Evolutionary conservation across 2,888 invertebrate species (phyloP).

Genomic region (Pseudococcus longispinus): DNA sequence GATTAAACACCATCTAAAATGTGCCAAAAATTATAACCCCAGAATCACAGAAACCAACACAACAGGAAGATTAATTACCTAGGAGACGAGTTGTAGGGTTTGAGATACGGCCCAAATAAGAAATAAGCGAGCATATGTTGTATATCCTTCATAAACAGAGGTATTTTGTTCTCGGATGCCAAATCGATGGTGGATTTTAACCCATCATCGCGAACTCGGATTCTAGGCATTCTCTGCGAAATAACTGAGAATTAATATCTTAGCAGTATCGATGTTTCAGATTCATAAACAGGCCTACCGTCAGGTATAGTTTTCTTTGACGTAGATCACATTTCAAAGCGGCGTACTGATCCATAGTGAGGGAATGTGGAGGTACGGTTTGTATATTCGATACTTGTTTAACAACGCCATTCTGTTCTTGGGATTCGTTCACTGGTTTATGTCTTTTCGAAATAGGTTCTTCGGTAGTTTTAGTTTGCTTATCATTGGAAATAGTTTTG

Average conservation of each 20-base stretch:
- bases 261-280: background rate
- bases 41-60: background rate
- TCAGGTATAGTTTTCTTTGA: conserved; percentile 44
- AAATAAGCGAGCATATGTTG: conserved; percentile 52
- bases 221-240: conserved; percentile 47
- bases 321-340: conserved; percentile 28
- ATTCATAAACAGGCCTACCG: background rate
- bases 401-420: background rate
- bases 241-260: background rate
- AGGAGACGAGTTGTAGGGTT: conserved; percentile 51
- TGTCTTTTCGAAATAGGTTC: conserved; percentile 49
- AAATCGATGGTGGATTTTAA: conserved; percentile 34
- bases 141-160: conserved; percentile 51
- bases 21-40: background rate
- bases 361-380: background rate
- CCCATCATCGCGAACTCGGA: conserved; percentile 47
- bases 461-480: background rate
- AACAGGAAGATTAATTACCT: conserved; percentile 7
- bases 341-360: conserved; percentile 38
- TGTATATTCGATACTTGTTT: background rate
- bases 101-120: conserved; percentile 53
- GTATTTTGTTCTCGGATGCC: conserved; percentile 13
- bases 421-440: conserved; percentile 9
- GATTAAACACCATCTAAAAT: conserved; percentile 49
- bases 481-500: background rate